Evolutionary conservation across 1,140 invertebrate species (phyloP).

Genomic region (Homalodisca vitripennis): DNA sequence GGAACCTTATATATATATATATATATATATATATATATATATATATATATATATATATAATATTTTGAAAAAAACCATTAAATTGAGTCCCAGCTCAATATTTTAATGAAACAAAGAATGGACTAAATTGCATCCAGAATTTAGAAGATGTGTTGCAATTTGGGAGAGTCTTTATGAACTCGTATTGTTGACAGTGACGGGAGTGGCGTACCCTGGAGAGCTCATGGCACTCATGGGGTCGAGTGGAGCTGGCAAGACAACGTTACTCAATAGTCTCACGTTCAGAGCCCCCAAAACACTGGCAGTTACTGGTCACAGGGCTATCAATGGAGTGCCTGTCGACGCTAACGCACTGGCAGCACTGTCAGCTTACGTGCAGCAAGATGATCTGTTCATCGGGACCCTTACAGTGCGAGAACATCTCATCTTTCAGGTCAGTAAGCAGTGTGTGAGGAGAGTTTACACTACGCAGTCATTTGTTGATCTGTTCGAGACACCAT

Average conservation of each 20-base stretch:
- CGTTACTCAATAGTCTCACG: slow-evolving; percentile 87
- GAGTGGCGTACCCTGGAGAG: slow-evolving; percentile 85
- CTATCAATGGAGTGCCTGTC: slow-evolving; percentile 69
- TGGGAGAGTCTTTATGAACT: too few species aligned
- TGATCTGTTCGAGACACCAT: neutral
- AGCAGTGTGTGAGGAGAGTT: too few species aligned
- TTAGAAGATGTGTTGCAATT: too few species aligned
- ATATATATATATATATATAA: too few species aligned
- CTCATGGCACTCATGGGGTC: slow-evolving; percentile 91
- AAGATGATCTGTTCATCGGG: slow-evolving; percentile 92
- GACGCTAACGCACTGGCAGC: slow-evolving; percentile 62
- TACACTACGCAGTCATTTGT: neutral
- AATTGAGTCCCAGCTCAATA: too few species aligned
- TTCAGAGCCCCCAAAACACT: slow-evolving; percentile 69
- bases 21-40: too few species aligned
- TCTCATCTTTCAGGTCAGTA: slow-evolving; percentile 75
- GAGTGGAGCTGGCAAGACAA: slow-evolving; percentile 95
- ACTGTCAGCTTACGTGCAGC: slow-evolving; percentile 92
- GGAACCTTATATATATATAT: too few species aligned
- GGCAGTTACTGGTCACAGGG: slow-evolving; percentile 65
- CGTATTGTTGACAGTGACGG: slow-evolving; percentile 71
- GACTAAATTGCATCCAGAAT: too few species aligned
- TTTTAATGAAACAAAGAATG: too few species aligned
- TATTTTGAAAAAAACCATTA: too few species aligned
- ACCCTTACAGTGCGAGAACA: slow-evolving; percentile 91